These are phyloP conservation scores for Drosophila orena DNA, from an alignment of 1,140 invertebrate species.

Conservation along the genomic window DNA sequence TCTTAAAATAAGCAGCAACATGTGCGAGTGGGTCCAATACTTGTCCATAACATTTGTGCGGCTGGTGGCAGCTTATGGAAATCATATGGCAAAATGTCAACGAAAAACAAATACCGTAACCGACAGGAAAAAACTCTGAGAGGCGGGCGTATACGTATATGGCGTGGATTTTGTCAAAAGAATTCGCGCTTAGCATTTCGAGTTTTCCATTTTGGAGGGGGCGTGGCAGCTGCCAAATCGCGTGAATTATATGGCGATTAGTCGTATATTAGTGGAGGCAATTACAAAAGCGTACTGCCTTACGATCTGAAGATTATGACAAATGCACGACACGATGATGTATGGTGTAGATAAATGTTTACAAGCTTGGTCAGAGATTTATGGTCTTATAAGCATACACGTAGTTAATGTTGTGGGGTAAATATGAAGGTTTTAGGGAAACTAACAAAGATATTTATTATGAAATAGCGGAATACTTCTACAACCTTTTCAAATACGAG, in stretches of 20 bases:
- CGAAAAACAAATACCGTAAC: constrained; percentile 57
- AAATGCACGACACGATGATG: constrained; percentile 6
- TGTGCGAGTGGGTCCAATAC: constrained; percentile 62
- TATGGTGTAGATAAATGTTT: not conserved
- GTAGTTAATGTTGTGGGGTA: too few relatives aligned
- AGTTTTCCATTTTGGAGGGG: constrained; percentile 23
- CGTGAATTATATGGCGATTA: constrained; percentile 52
- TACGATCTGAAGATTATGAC: constrained; percentile 10
- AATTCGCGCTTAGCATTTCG: constrained; percentile 33
- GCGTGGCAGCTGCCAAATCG: constrained; percentile 62
- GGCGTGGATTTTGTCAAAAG: constrained; percentile 33
- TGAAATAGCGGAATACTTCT: too few relatives aligned
- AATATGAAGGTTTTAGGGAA: too few relatives aligned
- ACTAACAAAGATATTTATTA: too few relatives aligned
- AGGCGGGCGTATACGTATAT: constrained; percentile 35
- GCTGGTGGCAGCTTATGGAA: constrained; percentile 78
- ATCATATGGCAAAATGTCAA: constrained; percentile 80
- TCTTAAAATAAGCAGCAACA: constrained; percentile 80
- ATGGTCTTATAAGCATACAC: too few relatives aligned
- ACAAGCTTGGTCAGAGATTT: not conserved
- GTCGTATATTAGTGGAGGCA: constrained; percentile 19
- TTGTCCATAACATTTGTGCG: constrained; percentile 72
- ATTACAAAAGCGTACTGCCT: constrained; percentile 22
- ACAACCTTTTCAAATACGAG: too few relatives aligned
- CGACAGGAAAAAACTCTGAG: constrained; percentile 31